Evolutionary conservation across 2,113 vertebrate genomes (phyloP).

Genomic region (Larimichthys polyactis): DNA sequence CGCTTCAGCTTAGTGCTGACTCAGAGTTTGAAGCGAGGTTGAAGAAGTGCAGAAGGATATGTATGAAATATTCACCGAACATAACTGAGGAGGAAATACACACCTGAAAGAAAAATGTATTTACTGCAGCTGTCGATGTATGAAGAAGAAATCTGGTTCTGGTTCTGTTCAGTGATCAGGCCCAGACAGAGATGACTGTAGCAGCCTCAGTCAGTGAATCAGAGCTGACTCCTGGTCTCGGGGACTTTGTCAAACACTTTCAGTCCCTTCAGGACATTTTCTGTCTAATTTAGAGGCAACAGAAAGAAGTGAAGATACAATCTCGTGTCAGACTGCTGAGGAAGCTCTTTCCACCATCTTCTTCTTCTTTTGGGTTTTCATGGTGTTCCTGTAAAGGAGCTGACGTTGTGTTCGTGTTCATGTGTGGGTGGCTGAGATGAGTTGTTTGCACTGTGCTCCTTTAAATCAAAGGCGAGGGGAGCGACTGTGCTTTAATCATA

Average conservation of each 20-base stretch:
- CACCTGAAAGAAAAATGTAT: no score
- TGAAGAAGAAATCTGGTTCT: no score
- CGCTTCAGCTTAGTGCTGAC: not conserved
- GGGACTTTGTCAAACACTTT: not conserved
- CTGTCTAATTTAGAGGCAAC: not conserved
- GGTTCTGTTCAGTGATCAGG: no score
- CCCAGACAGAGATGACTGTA: no score
- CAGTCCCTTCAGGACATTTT: slow-evolving; percentile 21
- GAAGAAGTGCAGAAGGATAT: not conserved
- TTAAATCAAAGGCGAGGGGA: slow-evolving; percentile 73
- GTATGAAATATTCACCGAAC: slow-evolving; percentile 8
- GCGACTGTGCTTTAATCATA: slow-evolving; percentile 75
- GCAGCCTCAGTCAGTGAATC: not conserved
- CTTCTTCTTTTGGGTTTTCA: slow-evolving; percentile 23
- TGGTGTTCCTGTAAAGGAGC: slow-evolving; percentile 31
- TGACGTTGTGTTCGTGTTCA: slow-evolving; percentile 16
- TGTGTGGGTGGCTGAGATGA: slow-evolving; percentile 59
- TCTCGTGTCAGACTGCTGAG: slow-evolving; percentile 45
- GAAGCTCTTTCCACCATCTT: slow-evolving; percentile 23
- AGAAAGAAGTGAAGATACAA: slow-evolving; percentile 23
- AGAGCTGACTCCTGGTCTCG: not conserved
- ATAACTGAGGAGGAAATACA: not conserved
- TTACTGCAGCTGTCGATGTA: no score
- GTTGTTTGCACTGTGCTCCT: slow-evolving; percentile 67
- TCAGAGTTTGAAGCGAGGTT: not conserved